Base-by-base conservation (phyloP, 2,113 vertebrate species). In the Thunnus maccoyii region DNA sequence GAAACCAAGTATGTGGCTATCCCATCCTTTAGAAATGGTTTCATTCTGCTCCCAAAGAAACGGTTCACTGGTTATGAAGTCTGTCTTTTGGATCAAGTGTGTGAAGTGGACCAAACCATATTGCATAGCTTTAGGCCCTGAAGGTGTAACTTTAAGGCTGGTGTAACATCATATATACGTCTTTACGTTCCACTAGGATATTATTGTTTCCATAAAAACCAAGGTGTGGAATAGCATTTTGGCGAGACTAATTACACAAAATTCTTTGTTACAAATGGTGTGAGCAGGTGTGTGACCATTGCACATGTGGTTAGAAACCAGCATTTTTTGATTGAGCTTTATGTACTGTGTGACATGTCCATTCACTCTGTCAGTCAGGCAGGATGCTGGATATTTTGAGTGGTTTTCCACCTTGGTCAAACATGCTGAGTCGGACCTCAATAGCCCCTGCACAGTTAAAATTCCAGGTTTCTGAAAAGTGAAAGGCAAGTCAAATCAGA, bases 381-480 rank as follows among this genome's bases (percentile, higher is more conserved):
- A 67, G 51, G 72, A 90, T 22, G 36, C 22, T 64, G 57, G 72
- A 47, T 41, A 72, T 84, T 81, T 73, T 77, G 77, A 78, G 80
- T 47, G 86, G 84, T 83, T 88, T 90, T 84, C 84, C 78, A 46
- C 78, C 13, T 0, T 44, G 82, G 91, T 90, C 87, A 48, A 81
- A 89, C 83, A 60, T 62, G 86, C 92, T 86, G 90, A 91, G 85
- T 87, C 61, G 82, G 58, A 85, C 87, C 85, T 72, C 76, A 65
- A 56, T 84, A 76, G 78, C 72, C 88, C 80, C 77, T 20, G 25
- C 48, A 44, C 85, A 65, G 86, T 94, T 91, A 92, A 94, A 92
- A 92, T 93, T 92, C 92, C 90, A 82, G 86, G 62, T 90, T 73
- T 76, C 51, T 56, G 47, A 87, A 91, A 89, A 92, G 86, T 20